phyloP scores from a whole-genome alignment of 2,797 vertebrate genomes.

The Cetoscarus ocellatus region DNA sequence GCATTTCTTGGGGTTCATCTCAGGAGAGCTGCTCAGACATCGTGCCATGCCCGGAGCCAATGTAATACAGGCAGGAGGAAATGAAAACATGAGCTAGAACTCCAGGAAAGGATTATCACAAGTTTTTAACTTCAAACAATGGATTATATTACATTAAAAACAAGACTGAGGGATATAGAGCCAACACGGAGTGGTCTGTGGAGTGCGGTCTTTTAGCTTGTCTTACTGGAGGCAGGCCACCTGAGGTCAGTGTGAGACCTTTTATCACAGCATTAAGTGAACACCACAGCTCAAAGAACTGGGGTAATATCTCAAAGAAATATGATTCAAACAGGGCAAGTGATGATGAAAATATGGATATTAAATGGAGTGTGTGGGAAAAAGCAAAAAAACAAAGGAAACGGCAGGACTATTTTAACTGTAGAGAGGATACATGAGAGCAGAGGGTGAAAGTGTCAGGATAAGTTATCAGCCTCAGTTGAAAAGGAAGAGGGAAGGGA shows the following conservation, averaged over 20 bases:
- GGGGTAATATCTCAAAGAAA: background rate
- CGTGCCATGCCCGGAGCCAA: conserved; percentile 39
- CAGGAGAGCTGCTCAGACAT: conserved; percentile 34
- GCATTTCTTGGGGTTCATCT: conserved; percentile 51
- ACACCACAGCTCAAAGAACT: conserved; percentile 15
- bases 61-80: conserved; percentile 34
- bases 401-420: background rate
- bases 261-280: conserved; percentile 64
- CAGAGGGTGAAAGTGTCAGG: conserved; percentile 3
- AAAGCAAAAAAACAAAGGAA: background rate
- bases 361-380: background rate
- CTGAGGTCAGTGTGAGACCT: conserved; percentile 80
- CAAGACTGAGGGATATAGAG: conserved; percentile 4
- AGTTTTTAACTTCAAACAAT: conserved; percentile 2
- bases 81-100: conserved; percentile 26
- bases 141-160: conserved; percentile 23
- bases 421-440: background rate
- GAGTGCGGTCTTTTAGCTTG: conserved; percentile 48
- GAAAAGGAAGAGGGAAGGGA: conserved; percentile 13
- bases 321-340: conserved; percentile 1
- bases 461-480: background rate
- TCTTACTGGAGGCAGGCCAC: conserved; percentile 72
- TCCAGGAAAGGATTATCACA: conserved; percentile 19
- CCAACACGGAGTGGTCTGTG: conserved; percentile 14
- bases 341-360: conserved; percentile 1